These are phyloP conservation scores for Rousettus leschenaultii DNA, from an alignment of 2,113 vertebrate species.

Conservation along the genomic window DNA sequence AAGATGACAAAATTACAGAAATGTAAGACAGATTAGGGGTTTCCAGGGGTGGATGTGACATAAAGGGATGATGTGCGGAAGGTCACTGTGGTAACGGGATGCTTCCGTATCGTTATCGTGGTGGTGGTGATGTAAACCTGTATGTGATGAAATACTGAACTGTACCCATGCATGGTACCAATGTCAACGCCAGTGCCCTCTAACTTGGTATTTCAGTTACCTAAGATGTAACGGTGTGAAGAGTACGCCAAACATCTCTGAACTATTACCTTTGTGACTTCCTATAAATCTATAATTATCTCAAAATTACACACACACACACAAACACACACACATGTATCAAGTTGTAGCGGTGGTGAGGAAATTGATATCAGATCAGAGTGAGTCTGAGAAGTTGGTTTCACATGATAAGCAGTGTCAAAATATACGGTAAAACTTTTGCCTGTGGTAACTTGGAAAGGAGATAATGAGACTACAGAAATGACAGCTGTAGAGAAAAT, in stretches of 20 bases:
- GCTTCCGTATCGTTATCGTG: no score
- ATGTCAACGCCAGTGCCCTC: not conserved
- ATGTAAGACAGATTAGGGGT: not conserved
- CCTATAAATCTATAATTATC: not conserved
- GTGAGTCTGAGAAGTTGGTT: not conserved
- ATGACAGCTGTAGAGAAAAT: not conserved
- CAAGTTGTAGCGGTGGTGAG: not conserved
- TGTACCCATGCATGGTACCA: not conserved
- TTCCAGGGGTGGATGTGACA: not conserved
- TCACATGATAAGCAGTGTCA: not conserved
- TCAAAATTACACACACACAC: not conserved
- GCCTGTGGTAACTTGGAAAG: not conserved
- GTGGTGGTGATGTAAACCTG: no score
- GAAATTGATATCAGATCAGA: not conserved
- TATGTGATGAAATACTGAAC: not conserved
- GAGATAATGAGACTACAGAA: not conserved
- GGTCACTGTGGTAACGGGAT: no score
- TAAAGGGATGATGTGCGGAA: not conserved
- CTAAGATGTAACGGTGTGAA: not conserved
- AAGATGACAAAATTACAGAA: no score
- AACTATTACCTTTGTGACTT: not conserved
- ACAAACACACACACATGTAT: not conserved
- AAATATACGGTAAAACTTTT: not conserved
- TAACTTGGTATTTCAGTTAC: not conserved
- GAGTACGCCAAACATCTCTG: not conserved